Percentiles rank a stretch among this genome's conserved stretches.
These are phyloP conservation scores for Caenorhabditis elegans DNA, from an alignment of 1,140 invertebrate species.

Conservation along the genomic window WBcel235 BX284606.5:1482501-1483000, in stretches of 20 bases:
- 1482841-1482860: slow-evolving; percentile 97
- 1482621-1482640: slow-evolving; percentile 80
- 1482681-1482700: slow-evolving; percentile 75
- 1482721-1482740: slow-evolving; percentile 85
- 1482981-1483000: slow-evolving; percentile 89
- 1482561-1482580: slow-evolving; percentile 97
- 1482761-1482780: slow-evolving; percentile 98
- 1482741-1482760: slow-evolving; percentile 98
- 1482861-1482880: slow-evolving; percentile 87
- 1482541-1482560: slow-evolving; percentile 74
- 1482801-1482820: slow-evolving; percentile 97
- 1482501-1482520: slow-evolving; percentile 96
- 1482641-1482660: slow-evolving; percentile 84
- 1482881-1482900: slow-evolving; percentile 84
- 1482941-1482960: too few species aligned
- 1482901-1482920: slow-evolving; percentile 94
- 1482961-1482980: slow-evolving; percentile 69
- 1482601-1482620: slow-evolving; percentile 90
- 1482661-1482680: slow-evolving; percentile 84
- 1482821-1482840: slow-evolving; percentile 97
- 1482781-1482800: slow-evolving; percentile 96
- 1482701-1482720: slow-evolving; percentile 82
- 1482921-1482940: slow-evolving; percentile 96
- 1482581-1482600: slow-evolving; percentile 90
- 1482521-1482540: slow-evolving; percentile 83